Base-by-base conservation (phyloP, 1,140 invertebrate genomes). In the Lordiphosa mommai region DNA sequence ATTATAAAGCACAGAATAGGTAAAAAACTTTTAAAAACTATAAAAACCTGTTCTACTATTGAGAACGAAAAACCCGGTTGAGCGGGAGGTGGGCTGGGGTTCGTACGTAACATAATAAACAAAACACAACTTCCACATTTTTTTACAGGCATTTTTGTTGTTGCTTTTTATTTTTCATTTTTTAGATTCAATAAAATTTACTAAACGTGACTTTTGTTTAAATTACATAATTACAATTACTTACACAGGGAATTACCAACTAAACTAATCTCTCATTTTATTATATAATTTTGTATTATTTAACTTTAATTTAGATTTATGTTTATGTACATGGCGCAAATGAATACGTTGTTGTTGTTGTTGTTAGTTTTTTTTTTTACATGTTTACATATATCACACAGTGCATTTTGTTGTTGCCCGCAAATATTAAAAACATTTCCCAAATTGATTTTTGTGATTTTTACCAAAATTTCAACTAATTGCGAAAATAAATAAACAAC, bases 341-440 rank as follows among this genome's bases (percentile, higher is more conserved):
- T 23, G 4, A 23, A 23, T 23, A 23, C 20, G 4, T 23, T 23
- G 20, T 23, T 23, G 20, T 23, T 6, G 4, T 23, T 20, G 1
- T 20, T 20, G 17, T 23, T 51, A 53, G 43, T 48, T 65, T 56
- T 82, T 80, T 73, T 68, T 63, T 64, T 82, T 72, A 67, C 46
- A 72, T 63, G 55, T 68, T 72, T 72, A 79, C 73, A 79, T 72
- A 79, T 80, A 82, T 82, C 74, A 80, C 74, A 80, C 77, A 63
- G 60, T 67, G 76, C 43, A 47, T 38, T 61, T 51, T 49, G 61
- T 40, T 60, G 47, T 34, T 69, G 57, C 57, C 40, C 64, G 16
- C 38, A n/a, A 59, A 66, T 66, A 23, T 6, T 23, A 23, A 23
- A 23, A 23, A 23, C 20, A 43, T 27, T 63, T 67, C 52, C 64